phyloP scores from a whole-genome alignment of 2,797 vertebrate genomes.

The Poecilia velifera region DNA sequence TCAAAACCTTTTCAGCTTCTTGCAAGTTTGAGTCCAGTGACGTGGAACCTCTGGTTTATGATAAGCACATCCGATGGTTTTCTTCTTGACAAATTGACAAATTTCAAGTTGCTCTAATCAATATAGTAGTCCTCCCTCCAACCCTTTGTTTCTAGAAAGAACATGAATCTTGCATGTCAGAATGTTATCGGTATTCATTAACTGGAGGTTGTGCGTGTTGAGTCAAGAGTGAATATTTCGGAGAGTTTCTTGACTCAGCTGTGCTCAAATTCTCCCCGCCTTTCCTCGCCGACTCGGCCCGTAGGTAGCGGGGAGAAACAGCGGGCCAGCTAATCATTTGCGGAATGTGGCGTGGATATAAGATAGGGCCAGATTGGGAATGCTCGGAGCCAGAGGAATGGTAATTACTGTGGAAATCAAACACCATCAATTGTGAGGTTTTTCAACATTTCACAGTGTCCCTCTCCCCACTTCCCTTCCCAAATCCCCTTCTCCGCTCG shows the following conservation, averaged over 20 bases:
- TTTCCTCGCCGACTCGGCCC: conserved; percentile 49
- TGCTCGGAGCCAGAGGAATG: conserved; percentile 83
- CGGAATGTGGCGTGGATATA: conserved; percentile 83
- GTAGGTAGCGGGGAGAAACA: conserved; percentile 71
- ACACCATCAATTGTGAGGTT: conserved; percentile 86
- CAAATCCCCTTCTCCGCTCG: conserved; percentile 56
- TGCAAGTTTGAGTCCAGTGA: too few species aligned
- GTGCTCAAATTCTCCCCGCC: conserved; percentile 19
- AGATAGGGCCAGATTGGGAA: conserved; percentile 84
- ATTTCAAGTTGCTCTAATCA: too few species aligned
- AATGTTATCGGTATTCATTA: neutral
- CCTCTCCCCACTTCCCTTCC: conserved; percentile 54
- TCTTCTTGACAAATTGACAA: too few species aligned
- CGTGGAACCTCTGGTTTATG: too few species aligned
- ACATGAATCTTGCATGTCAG: neutral
- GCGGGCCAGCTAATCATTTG: conserved; percentile 80
- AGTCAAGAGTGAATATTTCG: neutral
- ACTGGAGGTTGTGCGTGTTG: neutral
- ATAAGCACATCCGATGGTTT: too few species aligned
- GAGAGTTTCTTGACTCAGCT: conserved; percentile 4
- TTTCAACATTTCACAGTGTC: conserved; percentile 80
- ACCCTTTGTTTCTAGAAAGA: conserved; percentile 3
- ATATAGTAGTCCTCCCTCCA: conserved; percentile 5
- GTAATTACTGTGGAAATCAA: conserved; percentile 86
- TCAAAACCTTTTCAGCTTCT: neutral